Percentiles rank a stretch among this genome's conserved stretches.
Evolutionary conservation across 2,888 invertebrate genomes (phyloP).

Genomic region (Thereva unica): DNA sequence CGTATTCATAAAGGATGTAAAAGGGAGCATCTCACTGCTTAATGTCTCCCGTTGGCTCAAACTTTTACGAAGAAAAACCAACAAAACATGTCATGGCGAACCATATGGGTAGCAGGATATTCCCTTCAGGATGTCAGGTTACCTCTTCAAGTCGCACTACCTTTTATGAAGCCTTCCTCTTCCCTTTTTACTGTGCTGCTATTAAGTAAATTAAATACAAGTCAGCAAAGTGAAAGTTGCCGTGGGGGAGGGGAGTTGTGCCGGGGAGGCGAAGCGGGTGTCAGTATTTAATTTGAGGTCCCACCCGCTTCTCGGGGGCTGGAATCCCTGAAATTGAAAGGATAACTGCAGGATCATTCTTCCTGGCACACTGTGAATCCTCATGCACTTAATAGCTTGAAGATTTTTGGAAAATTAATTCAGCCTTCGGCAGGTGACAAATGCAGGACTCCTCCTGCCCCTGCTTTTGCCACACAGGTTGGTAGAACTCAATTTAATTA

Average conservation of each 20-base stretch:
- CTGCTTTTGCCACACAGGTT: conserved; percentile 16
- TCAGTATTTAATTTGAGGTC: too few relatives aligned
- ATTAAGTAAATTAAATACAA: conserved; percentile 34
- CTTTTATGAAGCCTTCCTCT: neutral
- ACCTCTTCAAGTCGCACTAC: conserved; percentile 17
- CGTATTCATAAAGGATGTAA: conserved; percentile 36
- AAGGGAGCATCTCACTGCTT: conserved; percentile 21
- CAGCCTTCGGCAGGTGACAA: conserved; percentile 26
- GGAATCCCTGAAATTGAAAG: conserved; percentile 10
- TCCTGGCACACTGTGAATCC: conserved; percentile 15
- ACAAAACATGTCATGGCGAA: conserved; percentile 31
- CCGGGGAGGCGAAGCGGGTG: too few relatives aligned
- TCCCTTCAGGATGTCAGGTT: conserved; percentile 20
- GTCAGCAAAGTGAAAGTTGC: conserved; percentile 26
- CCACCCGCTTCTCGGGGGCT: too few relatives aligned
- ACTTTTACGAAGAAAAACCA: conserved; percentile 29
- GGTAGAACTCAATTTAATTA: conserved; percentile 19
- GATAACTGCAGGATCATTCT: conserved; percentile 21
- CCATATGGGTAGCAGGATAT: conserved; percentile 30
- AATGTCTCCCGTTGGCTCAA: conserved; percentile 32
- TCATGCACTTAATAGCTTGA: conserved; percentile 9
- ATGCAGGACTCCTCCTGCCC: conserved; percentile 2
- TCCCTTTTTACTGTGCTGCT: conserved; percentile 4
- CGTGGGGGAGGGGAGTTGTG: too few relatives aligned
- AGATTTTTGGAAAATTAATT: conserved; percentile 23